Evolutionary conservation across 2,888 invertebrate species (phyloP).

Genomic region (Pelosia muscerda): DNA sequence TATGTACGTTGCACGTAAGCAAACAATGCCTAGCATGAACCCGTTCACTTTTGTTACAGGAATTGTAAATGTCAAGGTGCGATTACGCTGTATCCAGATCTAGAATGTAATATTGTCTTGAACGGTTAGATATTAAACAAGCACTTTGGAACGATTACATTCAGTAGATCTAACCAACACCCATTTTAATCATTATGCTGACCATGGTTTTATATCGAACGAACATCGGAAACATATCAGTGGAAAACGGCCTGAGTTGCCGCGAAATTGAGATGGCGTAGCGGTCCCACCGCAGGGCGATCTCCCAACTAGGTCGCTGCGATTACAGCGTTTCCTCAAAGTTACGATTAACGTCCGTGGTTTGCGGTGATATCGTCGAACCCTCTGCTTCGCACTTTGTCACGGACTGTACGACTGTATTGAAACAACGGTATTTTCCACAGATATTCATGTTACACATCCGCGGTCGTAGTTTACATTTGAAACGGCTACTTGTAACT

Average conservation of each 20-base stretch:
- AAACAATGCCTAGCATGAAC: slow-evolving; percentile 65
- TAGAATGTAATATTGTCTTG: slow-evolving; percentile 64
- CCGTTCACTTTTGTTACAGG: slow-evolving; percentile 60
- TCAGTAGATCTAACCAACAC: slow-evolving; percentile 47
- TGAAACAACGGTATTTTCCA: slow-evolving; percentile 53
- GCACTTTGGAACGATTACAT: slow-evolving; percentile 60
- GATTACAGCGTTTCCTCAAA: slow-evolving; percentile 73
- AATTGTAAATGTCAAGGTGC: slow-evolving; percentile 58
- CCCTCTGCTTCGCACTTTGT: slow-evolving; percentile 54
- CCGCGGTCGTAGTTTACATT: slow-evolving; percentile 73
- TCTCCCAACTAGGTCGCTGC: slow-evolving; percentile 66
- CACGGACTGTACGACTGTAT: slow-evolving; percentile 58
- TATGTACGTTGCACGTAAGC: slow-evolving; percentile 31
- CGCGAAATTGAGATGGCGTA: slow-evolving; percentile 64
- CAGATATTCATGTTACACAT: slow-evolving; percentile 76
- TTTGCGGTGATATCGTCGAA: slow-evolving; percentile 63
- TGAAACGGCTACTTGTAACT: slow-evolving; percentile 78
- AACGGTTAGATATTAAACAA: slow-evolving; percentile 48
- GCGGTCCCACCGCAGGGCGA: slow-evolving; percentile 72
- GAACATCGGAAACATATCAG: slow-evolving; percentile 58
- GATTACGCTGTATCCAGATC: slow-evolving; percentile 49
- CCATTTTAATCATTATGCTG: slow-evolving; percentile 65
- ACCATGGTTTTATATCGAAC: slow-evolving; percentile 57
- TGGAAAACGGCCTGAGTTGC: slow-evolving; percentile 64
- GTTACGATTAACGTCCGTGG: slow-evolving; percentile 72